These are phyloP conservation scores for Cygnus olor DNA, from an alignment of 2,797 vertebrate genomes.

Conservation along the genomic window DNA sequence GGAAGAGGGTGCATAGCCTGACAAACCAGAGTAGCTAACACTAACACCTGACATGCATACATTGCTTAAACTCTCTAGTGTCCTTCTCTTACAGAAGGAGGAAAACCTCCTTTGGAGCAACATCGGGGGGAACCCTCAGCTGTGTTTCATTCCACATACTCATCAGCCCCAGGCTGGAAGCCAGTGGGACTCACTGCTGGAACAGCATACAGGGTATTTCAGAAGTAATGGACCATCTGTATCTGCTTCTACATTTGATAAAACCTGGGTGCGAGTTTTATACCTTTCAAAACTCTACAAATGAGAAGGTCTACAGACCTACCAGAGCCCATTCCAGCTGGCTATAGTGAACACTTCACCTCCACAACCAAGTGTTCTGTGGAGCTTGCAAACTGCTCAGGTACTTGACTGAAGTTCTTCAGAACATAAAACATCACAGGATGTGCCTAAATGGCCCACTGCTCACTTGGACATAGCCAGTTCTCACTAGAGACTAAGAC, in stretches of 20 bases:
- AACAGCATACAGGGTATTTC: neutral
- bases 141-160: neutral
- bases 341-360: neutral
- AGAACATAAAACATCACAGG: neutral
- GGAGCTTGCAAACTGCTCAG: neutral
- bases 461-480: neutral
- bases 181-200: neutral
- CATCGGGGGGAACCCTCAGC: neutral
- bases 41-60: neutral
- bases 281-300: neutral
- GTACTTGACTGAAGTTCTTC: neutral
- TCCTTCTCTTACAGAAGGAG: neutral
- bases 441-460: neutral
- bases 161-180: neutral
- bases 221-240: neutral
- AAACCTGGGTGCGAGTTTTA: neutral
- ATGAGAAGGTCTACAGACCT: neutral
- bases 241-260: neutral
- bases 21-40: neutral
- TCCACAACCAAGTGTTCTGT: neutral
- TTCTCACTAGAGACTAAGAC: neutral
- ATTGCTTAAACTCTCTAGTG: neutral
- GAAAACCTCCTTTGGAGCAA: neutral
- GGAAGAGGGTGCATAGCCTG: neutral
- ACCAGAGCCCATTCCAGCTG: neutral